Conservation (phyloP, 2,797 vertebrate genomes). For the Numenius phaeopus region DNA sequence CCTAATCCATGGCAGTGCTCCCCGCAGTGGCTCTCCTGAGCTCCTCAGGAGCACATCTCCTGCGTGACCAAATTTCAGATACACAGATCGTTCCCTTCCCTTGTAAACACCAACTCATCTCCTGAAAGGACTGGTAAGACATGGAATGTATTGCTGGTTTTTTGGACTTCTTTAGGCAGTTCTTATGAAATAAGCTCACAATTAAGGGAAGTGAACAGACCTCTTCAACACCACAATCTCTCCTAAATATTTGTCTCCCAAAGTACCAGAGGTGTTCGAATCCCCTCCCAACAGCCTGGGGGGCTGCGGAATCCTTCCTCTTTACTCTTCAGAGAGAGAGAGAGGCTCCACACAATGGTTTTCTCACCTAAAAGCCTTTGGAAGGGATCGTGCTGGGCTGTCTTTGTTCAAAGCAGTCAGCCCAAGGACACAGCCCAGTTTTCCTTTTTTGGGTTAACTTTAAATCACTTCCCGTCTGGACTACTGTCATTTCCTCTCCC, state of each 20-base stretch:
- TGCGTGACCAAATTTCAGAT: fast-evolving
- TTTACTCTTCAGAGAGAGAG: background rate
- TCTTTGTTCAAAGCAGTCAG: background rate
- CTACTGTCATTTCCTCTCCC: background rate
- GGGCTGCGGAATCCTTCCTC: background rate
- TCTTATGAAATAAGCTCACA: background rate
- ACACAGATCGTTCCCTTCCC: background rate
- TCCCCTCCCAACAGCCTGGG: fast-evolving
- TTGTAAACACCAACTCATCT: fast-evolving
- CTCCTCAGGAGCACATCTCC: background rate
- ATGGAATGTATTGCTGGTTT: background rate
- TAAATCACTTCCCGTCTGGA: background rate
- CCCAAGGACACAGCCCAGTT: background rate
- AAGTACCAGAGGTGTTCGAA: background rate
- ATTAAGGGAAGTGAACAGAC: background rate
- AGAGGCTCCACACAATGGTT: background rate
- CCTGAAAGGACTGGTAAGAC: background rate
- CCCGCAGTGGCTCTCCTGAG: background rate
- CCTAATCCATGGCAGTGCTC: background rate
- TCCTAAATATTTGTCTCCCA: background rate
- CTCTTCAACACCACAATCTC: fast-evolving
- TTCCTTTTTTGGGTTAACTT: background rate
- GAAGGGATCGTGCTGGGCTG: background rate
- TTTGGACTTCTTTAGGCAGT: background rate
- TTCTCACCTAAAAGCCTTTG: background rate